A percentile compares a stretch with the other conserved stretches of the same genome.
Evolutionary conservation across 2,888 invertebrate genomes (phyloP).

Genomic region (Stenolophus ochropezus): DNA sequence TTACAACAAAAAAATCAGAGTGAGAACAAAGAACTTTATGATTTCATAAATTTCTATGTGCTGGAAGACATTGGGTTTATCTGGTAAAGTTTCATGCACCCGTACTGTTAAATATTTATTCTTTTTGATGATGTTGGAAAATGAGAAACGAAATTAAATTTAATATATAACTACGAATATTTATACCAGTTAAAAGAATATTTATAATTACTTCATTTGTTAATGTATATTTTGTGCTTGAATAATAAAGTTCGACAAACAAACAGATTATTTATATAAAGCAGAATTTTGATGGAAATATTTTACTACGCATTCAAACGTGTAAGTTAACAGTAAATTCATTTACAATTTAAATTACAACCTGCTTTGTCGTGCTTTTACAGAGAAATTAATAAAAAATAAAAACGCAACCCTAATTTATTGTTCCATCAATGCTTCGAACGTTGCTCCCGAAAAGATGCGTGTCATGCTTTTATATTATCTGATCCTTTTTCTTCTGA

Average conservation of each 20-base stretch:
- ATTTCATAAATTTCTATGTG: background rate
- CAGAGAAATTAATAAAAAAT: background rate
- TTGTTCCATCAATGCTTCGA: background rate
- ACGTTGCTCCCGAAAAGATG: background rate
- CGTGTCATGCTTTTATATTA: background rate
- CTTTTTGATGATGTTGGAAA: background rate
- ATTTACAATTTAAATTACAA: constrained; percentile 26
- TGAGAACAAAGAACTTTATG: constrained; percentile 12
- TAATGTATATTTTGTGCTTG: too few species aligned
- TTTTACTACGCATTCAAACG: background rate
- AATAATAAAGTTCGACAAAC: background rate
- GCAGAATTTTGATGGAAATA: background rate
- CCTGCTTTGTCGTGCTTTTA: background rate
- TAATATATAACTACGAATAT: background rate
- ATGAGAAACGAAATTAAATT: background rate
- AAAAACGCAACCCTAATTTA: background rate
- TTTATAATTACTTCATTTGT: too few species aligned
- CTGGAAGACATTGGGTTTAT: background rate
- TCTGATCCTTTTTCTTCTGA: background rate
- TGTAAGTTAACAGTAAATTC: background rate
- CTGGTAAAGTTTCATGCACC: background rate
- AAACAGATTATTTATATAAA: background rate
- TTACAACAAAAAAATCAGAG: constrained; percentile 8
- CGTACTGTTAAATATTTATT: background rate
- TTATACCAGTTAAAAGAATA: too few species aligned